Percentiles rank a stretch among this genome's conserved stretches.
Conservation (phyloP, 92 coral and sea anemone species). For the Montipora capitata region DNA sequence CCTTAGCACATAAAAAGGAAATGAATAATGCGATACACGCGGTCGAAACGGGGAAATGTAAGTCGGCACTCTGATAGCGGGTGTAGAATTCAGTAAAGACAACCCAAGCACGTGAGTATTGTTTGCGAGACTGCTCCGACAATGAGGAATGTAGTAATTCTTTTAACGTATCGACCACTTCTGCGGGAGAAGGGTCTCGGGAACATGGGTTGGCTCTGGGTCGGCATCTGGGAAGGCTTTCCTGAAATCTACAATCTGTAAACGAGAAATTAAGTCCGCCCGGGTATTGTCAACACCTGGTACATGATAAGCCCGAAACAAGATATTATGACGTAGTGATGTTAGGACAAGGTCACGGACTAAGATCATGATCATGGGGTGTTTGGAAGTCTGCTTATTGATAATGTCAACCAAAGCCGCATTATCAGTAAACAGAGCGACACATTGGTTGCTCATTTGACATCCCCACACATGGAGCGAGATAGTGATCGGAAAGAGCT, state of each 20-base stretch:
- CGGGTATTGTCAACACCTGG: constrained; percentile 5
- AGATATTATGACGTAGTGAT: too few species aligned
- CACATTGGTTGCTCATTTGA: too few species aligned
- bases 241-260: constrained; percentile 3
- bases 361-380: too few species aligned
- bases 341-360: too few species aligned
- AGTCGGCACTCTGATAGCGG: background rate
- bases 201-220: constrained; percentile 6
- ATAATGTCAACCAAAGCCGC: too few species aligned
- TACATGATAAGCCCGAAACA: too few species aligned
- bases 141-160: background rate
- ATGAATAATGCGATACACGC: background rate
- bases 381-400: too few species aligned
- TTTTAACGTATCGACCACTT: background rate
- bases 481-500: too few species aligned
- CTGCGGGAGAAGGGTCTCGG: constrained; percentile 8
- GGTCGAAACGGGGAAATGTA: background rate
- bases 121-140: background rate
- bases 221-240: constrained; percentile 2
- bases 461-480: too few species aligned
- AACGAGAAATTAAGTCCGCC: constrained; percentile 7
- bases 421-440: too few species aligned
- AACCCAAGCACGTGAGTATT: constrained; percentile 4
- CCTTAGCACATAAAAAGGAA: constrained; percentile 3
- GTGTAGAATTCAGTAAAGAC: background rate